Evolutionary conservation across 1,140 invertebrate species (phyloP).

Genomic region (Bombus huntii): DNA sequence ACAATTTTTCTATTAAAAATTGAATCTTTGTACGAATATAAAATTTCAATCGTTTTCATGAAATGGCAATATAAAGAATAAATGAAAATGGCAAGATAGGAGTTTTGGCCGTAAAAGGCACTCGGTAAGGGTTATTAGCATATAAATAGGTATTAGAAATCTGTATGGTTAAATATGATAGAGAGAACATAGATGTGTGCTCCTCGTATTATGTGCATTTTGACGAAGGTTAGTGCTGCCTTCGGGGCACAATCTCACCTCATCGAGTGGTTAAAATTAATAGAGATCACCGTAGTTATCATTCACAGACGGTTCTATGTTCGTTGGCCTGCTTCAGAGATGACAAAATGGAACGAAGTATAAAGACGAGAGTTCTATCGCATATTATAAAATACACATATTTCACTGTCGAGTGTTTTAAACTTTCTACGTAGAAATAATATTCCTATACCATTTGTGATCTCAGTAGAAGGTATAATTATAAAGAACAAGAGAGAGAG

Average conservation of each 20-base stretch:
- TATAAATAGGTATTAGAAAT: conserved; percentile 48
- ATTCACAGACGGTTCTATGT: conserved; percentile 43
- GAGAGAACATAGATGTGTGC: background rate
- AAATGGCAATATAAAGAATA: too few species aligned
- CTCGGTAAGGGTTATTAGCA: conserved; percentile 4
- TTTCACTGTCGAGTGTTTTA: background rate
- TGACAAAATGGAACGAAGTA: background rate
- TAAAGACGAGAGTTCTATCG: conserved; percentile 5
- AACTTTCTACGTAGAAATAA: background rate
- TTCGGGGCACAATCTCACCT: conserved; percentile 66
- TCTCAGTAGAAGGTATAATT: background rate
- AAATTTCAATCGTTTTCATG: background rate
- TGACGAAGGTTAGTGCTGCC: conserved; percentile 52
- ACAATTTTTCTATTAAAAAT: background rate
- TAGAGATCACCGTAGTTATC: conserved; percentile 38
- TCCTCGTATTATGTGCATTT: background rate
- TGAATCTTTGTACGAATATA: background rate
- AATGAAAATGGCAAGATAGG: background rate
- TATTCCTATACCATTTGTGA: background rate
- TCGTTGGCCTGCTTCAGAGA: background rate
- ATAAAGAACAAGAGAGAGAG: background rate
- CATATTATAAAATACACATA: background rate
- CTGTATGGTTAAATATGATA: background rate
- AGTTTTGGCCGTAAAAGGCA: background rate
- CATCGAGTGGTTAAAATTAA: conserved; percentile 63